Percentiles rank a stretch among this genome's conserved stretches.
Conservation (phyloP, 2,888 invertebrate species). For the Hololepta plana region DNA sequence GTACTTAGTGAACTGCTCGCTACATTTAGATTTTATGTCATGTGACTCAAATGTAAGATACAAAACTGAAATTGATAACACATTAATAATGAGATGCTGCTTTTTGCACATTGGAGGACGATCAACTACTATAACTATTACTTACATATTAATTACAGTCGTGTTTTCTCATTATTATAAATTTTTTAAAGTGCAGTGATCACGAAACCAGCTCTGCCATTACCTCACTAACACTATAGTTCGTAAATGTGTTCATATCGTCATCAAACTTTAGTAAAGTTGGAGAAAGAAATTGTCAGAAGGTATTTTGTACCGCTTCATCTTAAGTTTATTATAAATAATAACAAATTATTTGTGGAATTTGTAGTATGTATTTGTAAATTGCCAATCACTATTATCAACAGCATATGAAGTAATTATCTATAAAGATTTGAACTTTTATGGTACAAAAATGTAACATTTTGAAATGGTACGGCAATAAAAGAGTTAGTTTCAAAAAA, state of each 20-base stretch:
- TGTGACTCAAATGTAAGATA: too few species aligned
- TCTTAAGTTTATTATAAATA: conserved; percentile 14
- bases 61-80: too few species aligned
- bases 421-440: conserved; percentile 12
- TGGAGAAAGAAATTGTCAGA: too few species aligned
- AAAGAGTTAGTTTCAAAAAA: conserved; percentile 31
- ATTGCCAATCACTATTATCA: conserved; percentile 17
- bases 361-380: too few species aligned
- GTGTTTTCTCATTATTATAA: too few species aligned
- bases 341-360: not conserved
- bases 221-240: conserved; percentile 17
- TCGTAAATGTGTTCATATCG: conserved; percentile 7
- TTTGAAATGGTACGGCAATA: conserved; percentile 28
- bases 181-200: conserved; percentile 21
- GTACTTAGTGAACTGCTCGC: too few species aligned
- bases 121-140: too few species aligned
- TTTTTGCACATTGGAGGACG: too few species aligned
- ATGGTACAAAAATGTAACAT: conserved; percentile 12
- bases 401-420: conserved; percentile 10
- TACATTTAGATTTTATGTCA: too few species aligned
- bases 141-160: conserved; percentile 6
- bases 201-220: conserved; percentile 24
- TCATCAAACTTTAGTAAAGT: too few species aligned
- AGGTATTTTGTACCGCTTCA: conserved; percentile 20
- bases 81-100: too few species aligned